Evolutionary conservation across 1,140 invertebrate genomes (phyloP), one percentile per base, ranked within the genome.

Genomic region (Aphelinus atriplicis): DNA sequence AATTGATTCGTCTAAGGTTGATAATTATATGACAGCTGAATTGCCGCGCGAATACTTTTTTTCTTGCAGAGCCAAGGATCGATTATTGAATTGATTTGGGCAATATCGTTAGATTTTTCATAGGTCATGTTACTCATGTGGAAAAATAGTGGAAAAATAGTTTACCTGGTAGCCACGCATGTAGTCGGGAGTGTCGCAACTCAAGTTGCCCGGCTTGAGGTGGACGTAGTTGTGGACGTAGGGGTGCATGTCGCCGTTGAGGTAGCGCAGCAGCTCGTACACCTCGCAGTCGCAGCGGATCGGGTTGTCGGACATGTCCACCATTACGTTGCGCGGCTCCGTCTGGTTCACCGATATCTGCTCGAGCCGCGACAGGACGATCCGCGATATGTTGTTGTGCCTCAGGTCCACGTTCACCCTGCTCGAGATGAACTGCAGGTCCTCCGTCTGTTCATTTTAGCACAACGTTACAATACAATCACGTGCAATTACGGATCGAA

Each of bases 261-360:
- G 58, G 10, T 76, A 50, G 74, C 65, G 78, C 3, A 95, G 91
- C 83, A 92, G 93, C 7, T 90, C 88, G 77, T 92, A 90, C 83
- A 96, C 95, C 81, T 91, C 89, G 79, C 94, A 91, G 3, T 94
- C 93, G 83, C 93, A 96, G 65, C 94, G 94, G 46, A 96, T 89
- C 82, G 96, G 96, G 1, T 93, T 94, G 81, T 96, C 95, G 83
- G 93, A 96, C 4, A 90, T 83, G 81, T 95, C 95, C 66, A 95
- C 91, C 76, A 92, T 91, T 79, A 95, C 94, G 79, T 77, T 48
- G 6, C 75, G 75, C 2, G 70, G 45, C 4, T 3, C 2, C 26
- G 42, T 73, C 53, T 77, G 75, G 10, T 77, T 77, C 1, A 50
- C 9, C 3, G 75, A 46, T 2, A 77, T 69, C 4, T 43, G n/a